Evolutionary conservation across 2,888 invertebrate genomes (phyloP).

Genomic region (Leptura quadrifasciata): DNA sequence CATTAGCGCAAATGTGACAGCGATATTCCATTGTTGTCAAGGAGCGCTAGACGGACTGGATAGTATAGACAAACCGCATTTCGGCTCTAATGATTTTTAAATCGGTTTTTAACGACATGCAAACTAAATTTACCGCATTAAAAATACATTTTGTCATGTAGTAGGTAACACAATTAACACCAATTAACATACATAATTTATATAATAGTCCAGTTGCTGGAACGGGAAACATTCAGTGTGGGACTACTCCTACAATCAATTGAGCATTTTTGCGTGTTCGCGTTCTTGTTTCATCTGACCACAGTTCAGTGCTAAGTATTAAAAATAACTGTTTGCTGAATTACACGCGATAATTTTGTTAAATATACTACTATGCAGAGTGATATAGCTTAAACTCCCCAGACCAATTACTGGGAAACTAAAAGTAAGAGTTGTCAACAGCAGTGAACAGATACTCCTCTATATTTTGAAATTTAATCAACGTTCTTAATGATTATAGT

Average conservation of each 20-base stretch:
- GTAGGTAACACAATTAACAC: not conserved
- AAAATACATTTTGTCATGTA: not conserved
- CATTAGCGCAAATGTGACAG: too few species aligned
- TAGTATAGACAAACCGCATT: too few species aligned
- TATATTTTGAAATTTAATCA: too few species aligned
- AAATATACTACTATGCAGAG: too few species aligned
- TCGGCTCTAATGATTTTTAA: conserved; percentile 12
- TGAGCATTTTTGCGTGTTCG: not conserved
- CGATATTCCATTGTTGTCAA: too few species aligned
- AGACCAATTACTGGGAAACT: too few species aligned
- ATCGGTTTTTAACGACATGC: conserved; percentile 13
- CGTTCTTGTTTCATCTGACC: not conserved
- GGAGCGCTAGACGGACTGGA: too few species aligned
- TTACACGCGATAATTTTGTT: too few species aligned
- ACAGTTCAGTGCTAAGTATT: not conserved
- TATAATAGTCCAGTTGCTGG: not conserved
- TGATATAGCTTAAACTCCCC: too few species aligned
- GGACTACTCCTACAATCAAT: not conserved
- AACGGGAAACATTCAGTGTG: not conserved
- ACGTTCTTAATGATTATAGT: too few species aligned
- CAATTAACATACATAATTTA: not conserved
- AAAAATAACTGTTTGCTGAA: not conserved
- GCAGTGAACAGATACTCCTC: too few species aligned
- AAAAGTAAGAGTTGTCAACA: too few species aligned
- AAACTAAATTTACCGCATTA: not conserved